Percentiles rank a stretch among this genome's conserved stretches.
phyloP scores from a whole-genome alignment of 2,888 invertebrate genomes.

The Thecocarcelia acutangulata region DNA sequence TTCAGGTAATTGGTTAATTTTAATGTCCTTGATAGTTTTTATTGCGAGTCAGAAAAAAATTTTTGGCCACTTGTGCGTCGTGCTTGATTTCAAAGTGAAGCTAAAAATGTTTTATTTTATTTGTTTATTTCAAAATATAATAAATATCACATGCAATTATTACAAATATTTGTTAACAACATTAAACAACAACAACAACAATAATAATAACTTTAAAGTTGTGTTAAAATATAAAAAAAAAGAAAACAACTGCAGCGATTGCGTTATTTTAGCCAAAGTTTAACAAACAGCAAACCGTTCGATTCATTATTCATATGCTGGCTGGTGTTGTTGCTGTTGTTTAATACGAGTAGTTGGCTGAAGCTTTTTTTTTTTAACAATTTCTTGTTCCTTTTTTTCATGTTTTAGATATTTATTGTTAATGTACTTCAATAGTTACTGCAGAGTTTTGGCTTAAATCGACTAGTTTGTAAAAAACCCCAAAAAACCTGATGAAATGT shows the following conservation, averaged over 20 bases:
- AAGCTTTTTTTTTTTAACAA: neutral
- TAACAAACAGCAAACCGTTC: neutral
- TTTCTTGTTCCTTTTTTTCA: neutral
- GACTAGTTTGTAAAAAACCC: neutral
- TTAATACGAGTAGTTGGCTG: slow-evolving; percentile 26
- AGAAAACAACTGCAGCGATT: neutral
- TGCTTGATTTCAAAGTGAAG: neutral
- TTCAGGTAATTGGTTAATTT: too few species aligned
- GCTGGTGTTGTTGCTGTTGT: neutral
- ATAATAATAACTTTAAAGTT: slow-evolving; percentile 19
- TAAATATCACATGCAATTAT: slow-evolving; percentile 25
- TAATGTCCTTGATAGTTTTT: too few species aligned
- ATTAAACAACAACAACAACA: neutral
- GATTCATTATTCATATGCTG: neutral
- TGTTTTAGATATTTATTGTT: slow-evolving; percentile 10
- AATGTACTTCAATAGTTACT: slow-evolving; percentile 7
- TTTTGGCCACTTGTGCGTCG: neutral
- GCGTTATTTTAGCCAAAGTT: slow-evolving; percentile 20
- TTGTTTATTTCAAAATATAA: neutral
- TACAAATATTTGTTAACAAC: slow-evolving; percentile 39
- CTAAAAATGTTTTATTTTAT: neutral
- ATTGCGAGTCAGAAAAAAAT: neutral
- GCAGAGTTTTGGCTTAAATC: slow-evolving; percentile 9
- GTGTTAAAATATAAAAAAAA: neutral
- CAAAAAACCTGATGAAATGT: neutral